Evolutionary conservation across 2,797 vertebrate genomes (phyloP).

Genomic region (Bradypodion ventrale): DNA sequence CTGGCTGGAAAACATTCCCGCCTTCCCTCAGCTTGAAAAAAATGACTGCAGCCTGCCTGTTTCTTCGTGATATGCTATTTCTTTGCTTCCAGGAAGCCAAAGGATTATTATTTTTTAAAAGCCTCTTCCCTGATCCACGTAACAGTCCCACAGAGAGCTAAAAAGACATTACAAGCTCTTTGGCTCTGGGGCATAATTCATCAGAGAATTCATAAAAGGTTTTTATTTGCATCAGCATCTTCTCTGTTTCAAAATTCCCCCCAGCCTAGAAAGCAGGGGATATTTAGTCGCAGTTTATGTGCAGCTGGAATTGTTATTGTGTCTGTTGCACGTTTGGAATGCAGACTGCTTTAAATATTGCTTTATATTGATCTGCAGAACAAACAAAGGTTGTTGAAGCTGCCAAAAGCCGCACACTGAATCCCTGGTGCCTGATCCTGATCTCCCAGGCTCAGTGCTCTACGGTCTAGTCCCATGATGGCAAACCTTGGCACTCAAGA

Average conservation of each 20-base stretch:
- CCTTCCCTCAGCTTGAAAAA: not conserved
- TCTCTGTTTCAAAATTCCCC: not conserved
- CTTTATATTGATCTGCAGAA: not conserved
- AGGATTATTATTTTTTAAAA: not conserved
- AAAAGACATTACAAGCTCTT: not conserved
- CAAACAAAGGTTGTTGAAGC: not conserved
- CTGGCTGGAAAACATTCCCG: not conserved
- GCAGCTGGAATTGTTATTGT: not conserved
- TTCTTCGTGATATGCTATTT: conserved; percentile 5
- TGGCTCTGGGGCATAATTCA: not conserved
- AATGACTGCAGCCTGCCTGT: not conserved
- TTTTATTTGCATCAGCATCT: not conserved
- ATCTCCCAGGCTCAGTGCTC: not conserved
- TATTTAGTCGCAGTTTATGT: not conserved
- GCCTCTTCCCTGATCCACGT: not conserved
- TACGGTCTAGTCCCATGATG: too few relatives aligned
- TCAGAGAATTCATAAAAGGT: not conserved
- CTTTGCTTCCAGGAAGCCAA: conserved; percentile 15
- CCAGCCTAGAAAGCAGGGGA: not conserved
- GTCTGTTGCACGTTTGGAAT: not conserved
- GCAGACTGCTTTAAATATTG: not conserved
- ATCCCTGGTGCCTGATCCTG: not conserved
- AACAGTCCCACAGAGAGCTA: not conserved
- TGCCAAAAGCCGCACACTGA: not conserved
- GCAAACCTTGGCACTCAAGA: too few relatives aligned